These are phyloP conservation scores for Oppia nitens DNA, from an alignment of 1,140 invertebrate species.

Conservation along the genomic window DNA sequence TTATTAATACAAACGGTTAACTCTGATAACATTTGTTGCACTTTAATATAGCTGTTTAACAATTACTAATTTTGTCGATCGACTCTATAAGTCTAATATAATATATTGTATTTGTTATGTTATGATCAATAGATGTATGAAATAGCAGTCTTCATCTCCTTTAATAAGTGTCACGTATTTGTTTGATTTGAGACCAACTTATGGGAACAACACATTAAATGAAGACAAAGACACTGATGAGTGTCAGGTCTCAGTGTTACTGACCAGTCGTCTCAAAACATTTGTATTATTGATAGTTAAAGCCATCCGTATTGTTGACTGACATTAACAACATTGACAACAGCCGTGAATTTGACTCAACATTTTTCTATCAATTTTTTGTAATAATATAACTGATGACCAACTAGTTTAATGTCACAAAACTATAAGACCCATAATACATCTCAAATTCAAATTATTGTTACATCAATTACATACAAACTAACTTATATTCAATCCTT, in stretches of 20 bases:
- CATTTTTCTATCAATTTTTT: too few species aligned
- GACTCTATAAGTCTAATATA: too few species aligned
- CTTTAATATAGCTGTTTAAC: too few species aligned
- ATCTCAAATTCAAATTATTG: neutral
- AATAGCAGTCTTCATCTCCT: neutral
- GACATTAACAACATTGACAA: neutral
- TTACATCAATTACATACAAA: neutral
- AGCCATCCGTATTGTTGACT: neutral
- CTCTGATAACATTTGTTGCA: too few species aligned
- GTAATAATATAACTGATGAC: neutral
- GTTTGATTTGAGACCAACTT: neutral
- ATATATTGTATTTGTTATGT: too few species aligned
- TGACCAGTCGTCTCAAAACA: neutral
- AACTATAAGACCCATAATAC: neutral
- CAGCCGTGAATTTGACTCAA: neutral
- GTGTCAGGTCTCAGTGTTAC: too few species aligned
- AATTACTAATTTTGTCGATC: too few species aligned
- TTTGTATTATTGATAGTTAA: neutral
- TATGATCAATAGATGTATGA: neutral
- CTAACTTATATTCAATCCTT: neutral
- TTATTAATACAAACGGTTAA: too few species aligned
- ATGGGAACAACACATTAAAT: neutral
- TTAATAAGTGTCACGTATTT: neutral
- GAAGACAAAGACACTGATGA: constrained; percentile 3
- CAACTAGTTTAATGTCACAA: neutral